Base-by-base conservation (phyloP, 2,888 invertebrate genomes). In the Plagodis dolabraria region DNA sequence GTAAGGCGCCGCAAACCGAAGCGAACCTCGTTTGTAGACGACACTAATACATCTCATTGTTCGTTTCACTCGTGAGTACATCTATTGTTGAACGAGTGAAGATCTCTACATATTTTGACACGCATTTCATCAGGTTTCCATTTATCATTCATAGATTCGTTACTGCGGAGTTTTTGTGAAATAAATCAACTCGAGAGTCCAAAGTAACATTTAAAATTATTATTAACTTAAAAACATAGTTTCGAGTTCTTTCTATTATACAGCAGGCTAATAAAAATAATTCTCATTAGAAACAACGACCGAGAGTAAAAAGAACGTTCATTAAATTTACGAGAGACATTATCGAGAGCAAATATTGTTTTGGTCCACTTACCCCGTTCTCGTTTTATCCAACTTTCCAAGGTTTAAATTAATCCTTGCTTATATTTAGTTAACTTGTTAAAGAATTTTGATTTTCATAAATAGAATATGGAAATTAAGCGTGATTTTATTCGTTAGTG, bases 281-380 rank as follows among this genome's bases (percentile, higher is more conserved):
- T 46, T 61, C 42, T 61, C 52, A 61, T 53, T 61, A 61, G 49
- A 53, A 61, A 61, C 56, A 57, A 63, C 60, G 46, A 63, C 60
- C 45, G 62, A 56, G 56, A 56, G 40, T 56, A 64, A 67, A 65
- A 67, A 67, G 62, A 63, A 64, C 58, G 57, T 65, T 68, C 67
- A 67, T 69, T 73, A 71, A 70, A 75, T 62, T 10, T 59, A 70
- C 61, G 36, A 49, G 56, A 62, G 56, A 71, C 64, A 69, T 71
- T 71, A 72, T 71, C 71, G 68, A 74, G 72, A 71, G 63, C 67
- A 70, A 77, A 77, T 70, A 79, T 75, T 62, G 57, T 65, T 76
- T 75, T 76, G 76, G 77, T 74, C 78, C 72, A 81, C 85, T 84
- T 77, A 83, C 83, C 84, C 79, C 72, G 64, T 77, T 76, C 67